A percentile compares a stretch with the other conserved stretches of the same genome.
Evolutionary conservation across 1,140 invertebrate genomes (phyloP).

Genomic region (fruit fly (Drosophila melanogaster)): DNA sequence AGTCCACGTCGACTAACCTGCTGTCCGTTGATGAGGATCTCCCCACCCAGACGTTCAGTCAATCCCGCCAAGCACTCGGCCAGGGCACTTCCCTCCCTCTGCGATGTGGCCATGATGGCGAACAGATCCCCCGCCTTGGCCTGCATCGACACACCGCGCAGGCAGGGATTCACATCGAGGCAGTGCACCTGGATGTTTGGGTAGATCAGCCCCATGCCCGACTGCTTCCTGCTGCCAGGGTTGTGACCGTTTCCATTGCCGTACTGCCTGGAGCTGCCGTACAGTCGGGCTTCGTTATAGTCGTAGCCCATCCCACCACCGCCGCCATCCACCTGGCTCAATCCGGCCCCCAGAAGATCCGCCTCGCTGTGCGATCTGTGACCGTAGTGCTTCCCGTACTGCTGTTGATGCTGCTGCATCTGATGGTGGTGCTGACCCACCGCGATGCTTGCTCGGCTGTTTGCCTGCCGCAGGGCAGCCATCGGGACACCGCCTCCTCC

Average conservation of each 20-base stretch:
- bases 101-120: constrained; percentile 94
- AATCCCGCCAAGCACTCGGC: constrained; percentile 92
- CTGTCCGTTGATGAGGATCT: constrained; percentile 94
- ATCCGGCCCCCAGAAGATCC: constrained; percentile 73
- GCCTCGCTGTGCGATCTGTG: constrained; percentile 84
- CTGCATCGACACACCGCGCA: constrained; percentile 92
- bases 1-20: constrained; percentile 89
- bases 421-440: constrained; percentile 70
- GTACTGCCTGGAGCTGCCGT: constrained; percentile 72
- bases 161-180: constrained; percentile 85
- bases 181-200: constrained; percentile 89
- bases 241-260: constrained; percentile 39
- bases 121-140: constrained; percentile 95
- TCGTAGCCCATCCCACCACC: constrained; percentile 60
- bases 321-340: constrained; percentile 39
- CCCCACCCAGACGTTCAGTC: constrained; percentile 89
- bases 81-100: constrained; percentile 91
- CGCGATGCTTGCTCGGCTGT: constrained; percentile 83
- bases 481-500: constrained; percentile 48
- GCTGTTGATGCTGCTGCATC: constrained; percentile 52
- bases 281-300: constrained; percentile 72
- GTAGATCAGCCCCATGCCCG: constrained; percentile 85
- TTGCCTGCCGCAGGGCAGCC: constrained; percentile 77
- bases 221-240: constrained; percentile 75
- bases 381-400: constrained; percentile 81